Percentiles rank a stretch among this genome's conserved stretches.
Conservation (phyloP, 2,797 vertebrate genomes). For the Sylvilagus floridanus region DNA sequence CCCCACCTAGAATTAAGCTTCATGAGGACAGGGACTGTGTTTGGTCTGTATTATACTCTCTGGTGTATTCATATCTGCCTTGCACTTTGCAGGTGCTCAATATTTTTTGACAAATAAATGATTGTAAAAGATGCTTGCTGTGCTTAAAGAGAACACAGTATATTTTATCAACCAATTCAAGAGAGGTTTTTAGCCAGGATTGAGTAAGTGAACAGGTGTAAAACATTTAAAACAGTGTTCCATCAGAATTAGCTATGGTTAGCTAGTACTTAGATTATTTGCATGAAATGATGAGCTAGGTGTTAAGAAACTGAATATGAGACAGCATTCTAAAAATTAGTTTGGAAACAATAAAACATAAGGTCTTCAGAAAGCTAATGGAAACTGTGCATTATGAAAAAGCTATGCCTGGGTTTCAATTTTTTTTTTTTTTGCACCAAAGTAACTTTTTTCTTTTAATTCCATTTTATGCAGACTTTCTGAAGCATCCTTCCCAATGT, state of each 20-base stretch:
- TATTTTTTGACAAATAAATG: constrained; percentile 9
- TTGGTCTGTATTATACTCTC: not conserved
- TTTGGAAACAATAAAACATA: constrained; percentile 26
- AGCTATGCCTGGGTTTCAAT: too few species aligned
- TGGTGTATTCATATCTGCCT: not conserved
- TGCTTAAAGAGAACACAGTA: not conserved
- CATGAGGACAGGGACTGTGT: not conserved
- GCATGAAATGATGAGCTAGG: not conserved
- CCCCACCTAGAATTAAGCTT: constrained; percentile 1
- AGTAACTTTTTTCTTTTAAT: too few species aligned
- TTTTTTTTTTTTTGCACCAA: too few species aligned
- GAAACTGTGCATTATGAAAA: too few species aligned
- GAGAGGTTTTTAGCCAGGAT: not conserved
- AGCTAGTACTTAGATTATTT: not conserved
- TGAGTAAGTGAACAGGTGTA: not conserved
- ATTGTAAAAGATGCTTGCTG: not conserved
- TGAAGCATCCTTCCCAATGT: constrained; percentile 13
- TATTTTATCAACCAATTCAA: not conserved
- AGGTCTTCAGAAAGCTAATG: not conserved
- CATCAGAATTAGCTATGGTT: not conserved
- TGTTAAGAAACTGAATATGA: not conserved
- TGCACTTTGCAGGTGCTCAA: not conserved
- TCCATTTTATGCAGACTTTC: too few species aligned
- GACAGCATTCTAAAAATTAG: constrained; percentile 4
- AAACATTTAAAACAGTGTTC: not conserved